phyloP scores from a whole-genome alignment of 2,888 invertebrate genomes.

The Epinotia bilunana region DNA sequence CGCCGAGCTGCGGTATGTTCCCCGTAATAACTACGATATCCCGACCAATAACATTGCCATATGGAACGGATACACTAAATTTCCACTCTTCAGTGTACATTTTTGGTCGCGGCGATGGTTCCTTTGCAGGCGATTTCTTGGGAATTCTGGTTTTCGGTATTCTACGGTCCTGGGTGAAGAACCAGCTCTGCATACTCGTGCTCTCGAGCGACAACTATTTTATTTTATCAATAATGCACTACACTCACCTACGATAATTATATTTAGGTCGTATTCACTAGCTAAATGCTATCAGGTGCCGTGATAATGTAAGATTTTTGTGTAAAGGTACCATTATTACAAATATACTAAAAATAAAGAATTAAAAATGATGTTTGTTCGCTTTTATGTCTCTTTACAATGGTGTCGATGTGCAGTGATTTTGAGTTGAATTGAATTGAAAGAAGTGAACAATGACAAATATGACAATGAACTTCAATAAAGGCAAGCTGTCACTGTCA shows the following conservation, averaged over 20 bases:
- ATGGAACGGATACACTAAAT: conserved; percentile 78
- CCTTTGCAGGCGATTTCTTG: conserved; percentile 64
- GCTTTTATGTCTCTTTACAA: not conserved
- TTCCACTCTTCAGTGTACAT: conserved; percentile 68
- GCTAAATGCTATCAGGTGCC: not conserved
- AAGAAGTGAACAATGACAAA: not conserved
- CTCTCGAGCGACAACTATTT: conserved; percentile 3
- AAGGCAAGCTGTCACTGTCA: not conserved
- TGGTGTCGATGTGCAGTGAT: not conserved
- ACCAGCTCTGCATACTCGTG: conserved; percentile 86
- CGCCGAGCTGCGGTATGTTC: conserved; percentile 87
- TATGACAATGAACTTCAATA: no score
- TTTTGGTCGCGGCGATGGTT: conserved; percentile 56
- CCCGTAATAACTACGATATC: conserved; percentile 90
- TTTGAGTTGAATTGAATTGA: not conserved
- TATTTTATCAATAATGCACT: conserved; percentile 17
- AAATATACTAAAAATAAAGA: not conserved
- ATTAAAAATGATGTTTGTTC: not conserved
- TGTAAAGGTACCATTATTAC: not conserved
- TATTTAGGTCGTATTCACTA: not conserved
- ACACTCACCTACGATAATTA: not conserved
- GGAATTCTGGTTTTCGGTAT: conserved; percentile 60
- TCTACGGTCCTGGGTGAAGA: conserved; percentile 84
- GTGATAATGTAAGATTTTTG: not conserved
- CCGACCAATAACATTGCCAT: conserved; percentile 76